Base-by-base conservation (phyloP, 2,797 vertebrate genomes). In the Myripristis jacobus region DNA sequence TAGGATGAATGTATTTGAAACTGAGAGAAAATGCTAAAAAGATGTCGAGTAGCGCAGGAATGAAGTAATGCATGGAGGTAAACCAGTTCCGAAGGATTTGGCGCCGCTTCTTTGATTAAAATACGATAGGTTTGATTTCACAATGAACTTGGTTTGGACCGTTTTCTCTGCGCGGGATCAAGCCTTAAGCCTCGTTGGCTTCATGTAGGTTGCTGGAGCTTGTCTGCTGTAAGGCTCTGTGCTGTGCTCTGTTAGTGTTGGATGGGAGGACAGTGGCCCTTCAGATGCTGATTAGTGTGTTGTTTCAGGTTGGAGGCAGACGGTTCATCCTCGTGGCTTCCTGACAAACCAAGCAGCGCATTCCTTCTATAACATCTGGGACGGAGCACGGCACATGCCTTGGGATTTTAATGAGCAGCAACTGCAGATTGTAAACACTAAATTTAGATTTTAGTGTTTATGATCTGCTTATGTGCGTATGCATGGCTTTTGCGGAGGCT, bases 241-340 rank as follows among this genome's bases (percentile, higher is more conserved):
- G 16, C 48, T 24, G 19, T 11, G 43, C 19, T 29, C n/a, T 50
- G 59, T 50, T 63, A 7, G 24, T 25, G 44, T 44, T 43, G 55
- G 65, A 61, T 13, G 15, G 16, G 25, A 29, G 38, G 27, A 27
- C 52, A 25, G 54, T 24, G 3, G 9, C 13, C 21, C 38, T 44
- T 38, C 53, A 65, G 46, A 63, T 68, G 58, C 46, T 31, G 50
- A 46, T 12, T 12, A 57, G 48, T 22, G 61, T 63, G 75, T 57
- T 36, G 34, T 47, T 54, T 66, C 69, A 66, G 63, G 51, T 51
- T n/a, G 36, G 47, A 11, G 3, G 27, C 53, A 53, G 51, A 50
- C 18, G 21, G 53, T 21, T 31, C 34, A 1, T 25, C 27, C 47
- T 25, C 48, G 4, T 51, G 48, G 48, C 11, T 4, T 41, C 27